A percentile compares a stretch with the other conserved stretches of the same genome.
Conservation (phyloP, 2,888 invertebrate genomes). For the Lydus trimaculatus region DNA sequence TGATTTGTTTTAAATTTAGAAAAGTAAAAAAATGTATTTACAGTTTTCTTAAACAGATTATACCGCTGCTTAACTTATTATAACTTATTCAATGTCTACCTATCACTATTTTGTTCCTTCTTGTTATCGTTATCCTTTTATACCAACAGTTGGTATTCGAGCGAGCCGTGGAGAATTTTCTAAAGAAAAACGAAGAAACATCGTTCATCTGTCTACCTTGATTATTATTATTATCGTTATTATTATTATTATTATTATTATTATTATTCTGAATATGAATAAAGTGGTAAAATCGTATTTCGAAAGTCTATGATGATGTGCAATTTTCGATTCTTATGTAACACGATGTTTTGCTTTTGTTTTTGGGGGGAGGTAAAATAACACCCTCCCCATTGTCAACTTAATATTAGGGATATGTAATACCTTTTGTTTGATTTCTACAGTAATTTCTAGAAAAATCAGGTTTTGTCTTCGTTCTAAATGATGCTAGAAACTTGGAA, state of each 20-base stretch:
- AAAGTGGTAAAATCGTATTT: too few relatives aligned
- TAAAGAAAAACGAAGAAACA: background rate
- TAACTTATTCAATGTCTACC: background rate
- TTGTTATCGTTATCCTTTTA: conserved; percentile 1
- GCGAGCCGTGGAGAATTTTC: background rate
- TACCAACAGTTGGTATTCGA: conserved; percentile 5
- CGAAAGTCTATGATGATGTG: too few relatives aligned
- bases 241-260: background rate
- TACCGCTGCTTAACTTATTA: background rate
- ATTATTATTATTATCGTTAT: background rate
- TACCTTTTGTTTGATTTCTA: too few relatives aligned
- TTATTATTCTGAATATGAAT: too few relatives aligned
- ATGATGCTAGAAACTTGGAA: too few relatives aligned
- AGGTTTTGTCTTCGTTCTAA: too few relatives aligned
- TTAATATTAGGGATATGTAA: too few relatives aligned
- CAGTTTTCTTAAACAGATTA: background rate
- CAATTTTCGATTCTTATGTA: too few relatives aligned
- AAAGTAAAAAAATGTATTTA: background rate
- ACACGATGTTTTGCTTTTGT: too few relatives aligned
- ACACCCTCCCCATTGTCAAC: too few relatives aligned
- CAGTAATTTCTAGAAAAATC: too few relatives aligned
- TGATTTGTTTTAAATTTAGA: conserved; percentile 1
- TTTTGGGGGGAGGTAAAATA: too few relatives aligned
- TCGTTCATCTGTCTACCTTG: background rate
- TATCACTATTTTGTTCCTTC: background rate